Conservation (phyloP, 2,797 vertebrate genomes). For the Pyrocephalus nanus region DNA sequence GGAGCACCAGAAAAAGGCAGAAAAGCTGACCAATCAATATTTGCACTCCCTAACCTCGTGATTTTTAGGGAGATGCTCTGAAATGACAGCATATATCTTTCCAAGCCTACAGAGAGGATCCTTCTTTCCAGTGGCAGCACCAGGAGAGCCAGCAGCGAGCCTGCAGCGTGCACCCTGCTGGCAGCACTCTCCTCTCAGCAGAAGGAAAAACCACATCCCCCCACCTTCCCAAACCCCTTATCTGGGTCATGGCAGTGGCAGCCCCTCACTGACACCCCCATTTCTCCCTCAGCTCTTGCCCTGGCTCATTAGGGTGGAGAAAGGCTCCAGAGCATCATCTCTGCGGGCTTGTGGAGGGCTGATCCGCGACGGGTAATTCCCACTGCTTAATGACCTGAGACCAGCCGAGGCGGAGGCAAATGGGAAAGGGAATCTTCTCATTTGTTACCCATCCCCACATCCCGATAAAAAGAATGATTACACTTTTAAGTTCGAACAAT, state of each 20-base stretch:
- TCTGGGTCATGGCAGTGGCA: slow-evolving; percentile 44
- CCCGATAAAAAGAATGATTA: slow-evolving; percentile 60
- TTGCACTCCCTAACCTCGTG: not conserved
- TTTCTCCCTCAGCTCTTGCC: slow-evolving; percentile 8
- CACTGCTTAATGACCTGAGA: slow-evolving; percentile 67
- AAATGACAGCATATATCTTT: not conserved
- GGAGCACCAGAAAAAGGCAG: not conserved
- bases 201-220: not conserved
- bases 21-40: not conserved
- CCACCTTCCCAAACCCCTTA: slow-evolving; percentile 8
- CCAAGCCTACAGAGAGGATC: not conserved
- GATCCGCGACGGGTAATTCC: slow-evolving; percentile 56
- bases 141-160: not conserved
- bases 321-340: slow-evolving; percentile 20
- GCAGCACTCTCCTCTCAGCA: not conserved
- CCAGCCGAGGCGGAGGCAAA: not conserved
- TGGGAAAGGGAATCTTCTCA: slow-evolving; percentile 46
- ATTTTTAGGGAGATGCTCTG: not conserved
- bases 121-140: not conserved
- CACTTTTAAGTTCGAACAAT: slow-evolving; percentile 68
- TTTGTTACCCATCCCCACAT: slow-evolving; percentile 56
- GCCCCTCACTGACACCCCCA: not conserved
- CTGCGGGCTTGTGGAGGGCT: not conserved
- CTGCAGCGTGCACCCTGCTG: accelerated
- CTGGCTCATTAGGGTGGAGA: slow-evolving; percentile 43